Evolutionary conservation across 1,140 invertebrate genomes (phyloP).

Genomic region (Drosophila pseudoananassae): DNA sequence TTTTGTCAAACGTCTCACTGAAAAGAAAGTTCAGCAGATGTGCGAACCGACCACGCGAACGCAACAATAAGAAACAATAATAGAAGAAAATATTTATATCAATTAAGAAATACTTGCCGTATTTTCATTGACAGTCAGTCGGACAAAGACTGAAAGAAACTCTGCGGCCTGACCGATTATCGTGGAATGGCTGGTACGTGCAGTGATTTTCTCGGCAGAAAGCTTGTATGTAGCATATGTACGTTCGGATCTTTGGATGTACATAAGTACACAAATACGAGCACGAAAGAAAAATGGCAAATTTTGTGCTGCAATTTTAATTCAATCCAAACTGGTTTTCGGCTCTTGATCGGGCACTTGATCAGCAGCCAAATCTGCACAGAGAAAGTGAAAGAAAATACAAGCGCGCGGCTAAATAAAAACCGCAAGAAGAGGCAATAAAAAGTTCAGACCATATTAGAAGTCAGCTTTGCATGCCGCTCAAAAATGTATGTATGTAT

Average conservation of each 20-base stretch:
- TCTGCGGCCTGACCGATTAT: conserved; percentile 47
- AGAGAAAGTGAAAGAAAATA: conserved; percentile 81
- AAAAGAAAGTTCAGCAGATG: conserved; percentile 75
- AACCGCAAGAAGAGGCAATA: conserved; percentile 66
- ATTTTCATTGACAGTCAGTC: conserved; percentile 39
- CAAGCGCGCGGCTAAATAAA: conserved; percentile 37
- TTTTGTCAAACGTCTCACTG: conserved; percentile 66
- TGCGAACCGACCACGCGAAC: conserved; percentile 23
- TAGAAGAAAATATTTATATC: conserved; percentile 57
- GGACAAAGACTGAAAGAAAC: conserved; percentile 37
- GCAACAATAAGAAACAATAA: conserved; percentile 38
- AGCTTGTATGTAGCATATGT: too few species aligned
- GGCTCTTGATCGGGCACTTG: conserved; percentile 56
- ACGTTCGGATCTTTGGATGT: too few species aligned
- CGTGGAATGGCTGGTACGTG: conserved; percentile 36
- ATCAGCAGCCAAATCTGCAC: conserved; percentile 77
- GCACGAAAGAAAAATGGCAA: conserved; percentile 49
- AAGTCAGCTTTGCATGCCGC: conserved; percentile 72
- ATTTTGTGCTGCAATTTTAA: conserved; percentile 73
- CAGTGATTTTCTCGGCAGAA: conserved; percentile 53
- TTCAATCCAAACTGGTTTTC: conserved; percentile 75
- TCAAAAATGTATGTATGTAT: conserved; percentile 33
- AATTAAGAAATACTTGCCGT: conserved; percentile 57
- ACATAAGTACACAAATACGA: background rate
- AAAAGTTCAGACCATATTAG: conserved; percentile 81